Conservation (phyloP, 2,888 invertebrate species). For the Aproaerema taeniolella region DNA sequence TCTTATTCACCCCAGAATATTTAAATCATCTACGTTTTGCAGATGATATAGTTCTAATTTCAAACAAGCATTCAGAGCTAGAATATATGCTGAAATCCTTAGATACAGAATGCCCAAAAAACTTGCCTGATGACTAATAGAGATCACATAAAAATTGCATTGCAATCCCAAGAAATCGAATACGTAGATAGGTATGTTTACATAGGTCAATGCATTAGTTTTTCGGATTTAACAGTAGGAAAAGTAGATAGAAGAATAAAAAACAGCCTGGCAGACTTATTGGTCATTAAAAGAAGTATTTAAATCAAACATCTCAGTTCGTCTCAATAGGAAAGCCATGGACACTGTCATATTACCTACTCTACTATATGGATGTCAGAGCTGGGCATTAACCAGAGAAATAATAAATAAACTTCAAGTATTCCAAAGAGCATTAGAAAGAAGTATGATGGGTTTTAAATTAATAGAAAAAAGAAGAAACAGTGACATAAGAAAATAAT, state of each 20-base stretch:
- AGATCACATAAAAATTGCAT: neutral
- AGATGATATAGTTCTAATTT: constrained; percentile 2
- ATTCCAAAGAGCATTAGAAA: neutral
- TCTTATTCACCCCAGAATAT: too few species aligned
- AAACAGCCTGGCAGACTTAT: constrained; percentile 16
- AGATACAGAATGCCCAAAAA: constrained; percentile 1
- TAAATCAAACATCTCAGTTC: constrained; percentile 10
- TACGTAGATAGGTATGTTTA: constrained; percentile 16
- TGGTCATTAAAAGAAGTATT: constrained; percentile 9
- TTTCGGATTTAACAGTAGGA: constrained; percentile 9
- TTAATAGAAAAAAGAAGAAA: neutral
- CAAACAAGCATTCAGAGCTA: neutral
- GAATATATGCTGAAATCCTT: neutral
- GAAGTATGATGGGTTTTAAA: neutral
- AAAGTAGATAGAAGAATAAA: constrained; percentile 17
- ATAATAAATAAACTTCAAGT: neutral
- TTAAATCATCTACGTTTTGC: constrained; percentile 6
- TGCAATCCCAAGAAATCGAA: constrained; percentile 7
- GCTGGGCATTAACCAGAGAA: neutral
- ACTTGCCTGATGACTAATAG: constrained; percentile 5
- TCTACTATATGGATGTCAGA: neutral
- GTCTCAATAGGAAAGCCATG: neutral
- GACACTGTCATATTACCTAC: neutral
- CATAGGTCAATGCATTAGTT: constrained; percentile 17
- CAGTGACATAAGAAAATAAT: neutral